Conservation (phyloP, 2,888 invertebrate species). For the Willowsia nigromaculata region DNA sequence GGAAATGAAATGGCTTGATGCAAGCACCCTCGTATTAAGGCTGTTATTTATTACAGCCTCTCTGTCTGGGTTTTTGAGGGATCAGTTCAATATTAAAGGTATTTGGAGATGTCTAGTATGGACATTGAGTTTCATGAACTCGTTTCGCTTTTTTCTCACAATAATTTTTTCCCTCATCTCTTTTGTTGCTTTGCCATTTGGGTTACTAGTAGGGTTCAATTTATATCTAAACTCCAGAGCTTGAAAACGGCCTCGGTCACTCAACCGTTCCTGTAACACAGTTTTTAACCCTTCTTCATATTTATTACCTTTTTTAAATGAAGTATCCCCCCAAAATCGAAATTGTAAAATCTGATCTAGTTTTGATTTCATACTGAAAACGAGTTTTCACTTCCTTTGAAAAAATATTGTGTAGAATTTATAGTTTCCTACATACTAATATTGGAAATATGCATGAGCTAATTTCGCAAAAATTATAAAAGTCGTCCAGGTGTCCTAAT, state of each 20-base stretch:
- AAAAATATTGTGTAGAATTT: too few species aligned
- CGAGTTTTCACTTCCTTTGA: slow-evolving; percentile 4
- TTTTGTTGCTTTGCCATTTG: too few species aligned
- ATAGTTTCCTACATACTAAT: too few species aligned
- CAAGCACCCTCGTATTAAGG: background rate
- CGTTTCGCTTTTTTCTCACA: background rate
- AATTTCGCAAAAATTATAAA: slow-evolving; percentile 27
- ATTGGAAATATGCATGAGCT: background rate
- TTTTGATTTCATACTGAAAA: background rate
- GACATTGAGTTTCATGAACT: background rate
- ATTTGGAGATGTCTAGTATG: too few species aligned
- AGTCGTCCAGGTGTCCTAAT: slow-evolving; percentile 66
- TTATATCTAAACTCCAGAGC: too few species aligned
- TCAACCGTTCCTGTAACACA: background rate
- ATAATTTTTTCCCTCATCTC: too few species aligned
- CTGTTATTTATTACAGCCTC: slow-evolving; percentile 24
- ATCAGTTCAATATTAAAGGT: background rate
- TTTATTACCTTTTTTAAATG: background rate
- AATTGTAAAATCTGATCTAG: too few species aligned
- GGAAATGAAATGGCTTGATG: background rate
- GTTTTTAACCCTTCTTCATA: background rate
- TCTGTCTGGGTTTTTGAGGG: background rate
- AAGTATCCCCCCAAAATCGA: background rate
- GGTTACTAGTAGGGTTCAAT: too few species aligned
- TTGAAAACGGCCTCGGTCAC: background rate